phyloP scores from a whole-genome alignment of 2,797 vertebrate genomes.

The Rallus crepitans region DNA sequence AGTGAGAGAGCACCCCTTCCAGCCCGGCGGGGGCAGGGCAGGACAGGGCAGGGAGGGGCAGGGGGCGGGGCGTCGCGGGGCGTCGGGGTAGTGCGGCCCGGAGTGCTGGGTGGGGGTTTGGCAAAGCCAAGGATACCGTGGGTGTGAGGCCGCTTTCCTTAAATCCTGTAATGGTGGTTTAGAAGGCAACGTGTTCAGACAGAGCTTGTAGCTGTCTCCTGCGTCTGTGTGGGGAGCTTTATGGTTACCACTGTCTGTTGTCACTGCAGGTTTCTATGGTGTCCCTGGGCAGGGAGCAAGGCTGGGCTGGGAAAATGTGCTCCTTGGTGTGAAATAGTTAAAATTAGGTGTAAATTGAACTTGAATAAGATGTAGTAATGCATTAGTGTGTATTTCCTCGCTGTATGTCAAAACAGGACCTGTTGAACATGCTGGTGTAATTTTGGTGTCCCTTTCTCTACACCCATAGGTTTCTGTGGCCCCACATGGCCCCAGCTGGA shows the following conservation, averaged over 20 bases:
- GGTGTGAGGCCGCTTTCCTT: rapidly evolving
- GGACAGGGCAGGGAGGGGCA: too few species aligned
- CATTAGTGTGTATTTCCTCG: rapidly evolving
- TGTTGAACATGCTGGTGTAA: rapidly evolving
- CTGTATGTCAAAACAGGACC: rapidly evolving
- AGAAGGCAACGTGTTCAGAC: not conserved
- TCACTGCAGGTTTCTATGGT: rapidly evolving
- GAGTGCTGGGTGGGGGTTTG: too few species aligned
- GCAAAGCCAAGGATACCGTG: too few species aligned
- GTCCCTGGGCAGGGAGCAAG: rapidly evolving
- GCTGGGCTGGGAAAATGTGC: rapidly evolving
- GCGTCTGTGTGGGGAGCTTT: rapidly evolving
- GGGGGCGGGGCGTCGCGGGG: too few species aligned
- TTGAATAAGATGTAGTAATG: rapidly evolving
- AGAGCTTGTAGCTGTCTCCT: rapidly evolving
- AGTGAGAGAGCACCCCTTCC: rapidly evolving
- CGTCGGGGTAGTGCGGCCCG: rapidly evolving
- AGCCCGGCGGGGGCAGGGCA: too few species aligned
- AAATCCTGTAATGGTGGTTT: rapidly evolving
- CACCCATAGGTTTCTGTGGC: rapidly evolving
- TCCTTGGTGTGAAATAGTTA: not conserved
- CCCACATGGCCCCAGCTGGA: rapidly evolving
- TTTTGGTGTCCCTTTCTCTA: too few species aligned
- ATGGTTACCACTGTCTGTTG: rapidly evolving
- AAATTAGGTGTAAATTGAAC: not conserved